Base-by-base conservation (phyloP, 2,797 vertebrate genomes). In the Gymnopithys bicolor region DNA sequence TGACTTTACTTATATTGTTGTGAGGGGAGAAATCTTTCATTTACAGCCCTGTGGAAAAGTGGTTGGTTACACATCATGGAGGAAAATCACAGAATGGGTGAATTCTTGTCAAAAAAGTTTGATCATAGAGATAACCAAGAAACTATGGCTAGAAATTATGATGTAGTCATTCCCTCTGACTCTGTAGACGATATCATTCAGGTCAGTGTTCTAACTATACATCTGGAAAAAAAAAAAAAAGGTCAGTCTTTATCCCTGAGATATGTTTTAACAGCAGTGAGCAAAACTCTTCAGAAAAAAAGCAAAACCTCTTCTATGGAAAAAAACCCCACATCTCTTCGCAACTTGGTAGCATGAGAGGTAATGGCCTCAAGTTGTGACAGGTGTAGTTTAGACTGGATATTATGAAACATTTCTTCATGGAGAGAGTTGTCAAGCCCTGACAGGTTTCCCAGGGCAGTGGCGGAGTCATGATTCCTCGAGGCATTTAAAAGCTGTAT, bases 161-260 rank as follows among this genome's bases (percentile, higher is more conserved):
- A 60, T n/a, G 30, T 8, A 17, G 11, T 28, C 33, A 30, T 55
- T 73, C 30, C 28, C 5, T 59, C 21, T 59, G n/a, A 78, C 2
- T 6, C 5, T 45, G 10, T 4, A 49, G 25, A 32, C 48, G 11
- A 7, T 39, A 41, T 2, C 0, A 0, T 19, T 35, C 75, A 4
- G 16, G 13, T 71, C 32, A 60, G 6, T 19, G n/a, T 69, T 62
- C 27, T 69, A 10, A 23, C 23, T 27, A 32, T 19, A 4, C 15
- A 48, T 25, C 6, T 48, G 7, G 14, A 7, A 68, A 73, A 27
- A 46, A 25, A 23, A 9, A 70, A 76, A 27, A 30, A 43, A 27
- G 22, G 6, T 22, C 10, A 33, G 2, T 25, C 46, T 84, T 68
- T 39, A 33, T 19, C 30, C 9, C 13, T 23, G 27, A 49, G 17